Evolutionary conservation across 2,113 vertebrate species (phyloP), one percentile per base, ranked within the genome.

Genomic region (Glaucidium brasilianum): DNA sequence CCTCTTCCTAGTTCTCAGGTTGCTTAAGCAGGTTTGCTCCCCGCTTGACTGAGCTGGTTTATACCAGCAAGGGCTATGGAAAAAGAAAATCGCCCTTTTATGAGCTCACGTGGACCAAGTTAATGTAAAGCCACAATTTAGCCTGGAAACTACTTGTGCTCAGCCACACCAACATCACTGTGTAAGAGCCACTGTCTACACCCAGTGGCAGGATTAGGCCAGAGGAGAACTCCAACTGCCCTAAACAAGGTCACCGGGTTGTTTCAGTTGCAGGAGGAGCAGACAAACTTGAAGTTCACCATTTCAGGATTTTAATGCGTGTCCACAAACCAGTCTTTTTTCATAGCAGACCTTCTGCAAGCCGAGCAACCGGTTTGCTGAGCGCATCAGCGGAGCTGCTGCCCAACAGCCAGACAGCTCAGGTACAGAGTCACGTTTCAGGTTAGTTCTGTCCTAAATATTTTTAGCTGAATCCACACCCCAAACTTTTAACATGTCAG

Each of bases 71-170:
- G 64, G n/a, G 35, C 47, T 16, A 34, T 4, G 23, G 72, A 29
- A 47, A 64, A 83, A 43, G 32, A 41, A 84, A 91, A 67, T 43
- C 2, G 1, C 7, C 35, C 9, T 88, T 71, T 66, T 30, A 79
- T 0, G 1, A 95, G 74, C 52, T 88, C 78, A 32, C 58, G 6
- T 2, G 41, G 55, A 63, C 15, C 10, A 30, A 74, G 88, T 94
- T 90, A 96, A 96, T 63, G 56, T 60, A 84, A 77, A 95, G 55
- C 76, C 79, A 80, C n/a, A 5, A 58, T 88, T 62, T 4, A 83
- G 15, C 72, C 63, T 56, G 50, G 68, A 45, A 90, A 86, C 26
- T 8, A 37, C 67, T 21, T 6, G 35, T 0, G 21, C 55, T 85
- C 50, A 41, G 58, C 59, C 88, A 92, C 45, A 17, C 69, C 79